These are phyloP conservation scores for Leptatherina wallacei DNA, from an alignment of 2,797 vertebrate species.

Conservation along the genomic window DNA sequence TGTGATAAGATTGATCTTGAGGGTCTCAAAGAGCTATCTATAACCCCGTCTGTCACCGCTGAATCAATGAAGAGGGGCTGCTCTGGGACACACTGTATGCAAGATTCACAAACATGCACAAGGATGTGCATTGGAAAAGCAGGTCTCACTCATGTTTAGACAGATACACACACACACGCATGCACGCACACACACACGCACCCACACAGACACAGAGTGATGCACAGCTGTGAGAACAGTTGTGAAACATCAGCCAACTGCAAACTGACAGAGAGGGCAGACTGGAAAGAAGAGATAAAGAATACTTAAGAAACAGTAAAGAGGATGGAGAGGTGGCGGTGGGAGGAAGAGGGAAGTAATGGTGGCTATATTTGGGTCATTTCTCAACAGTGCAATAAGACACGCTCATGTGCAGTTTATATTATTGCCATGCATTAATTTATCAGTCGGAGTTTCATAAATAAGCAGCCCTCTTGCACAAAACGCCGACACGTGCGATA, in stretches of 20 bases:
- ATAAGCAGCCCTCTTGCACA: too few species aligned
- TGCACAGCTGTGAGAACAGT: constrained; percentile 70
- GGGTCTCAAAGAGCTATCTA: constrained; percentile 66
- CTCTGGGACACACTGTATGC: constrained; percentile 38
- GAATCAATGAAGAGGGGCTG: constrained; percentile 65
- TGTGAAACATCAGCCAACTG: constrained; percentile 53
- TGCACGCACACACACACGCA: constrained; percentile 33
- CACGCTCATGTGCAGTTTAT: background rate
- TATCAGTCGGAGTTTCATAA: background rate
- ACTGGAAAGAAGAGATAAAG: constrained; percentile 73
- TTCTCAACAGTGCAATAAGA: background rate
- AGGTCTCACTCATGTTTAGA: background rate
- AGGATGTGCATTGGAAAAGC: background rate
- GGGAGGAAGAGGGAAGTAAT: background rate
- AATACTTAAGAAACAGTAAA: constrained; percentile 58
- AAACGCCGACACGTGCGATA: background rate
- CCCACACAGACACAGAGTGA: constrained; percentile 23
- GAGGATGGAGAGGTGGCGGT: constrained; percentile 46
- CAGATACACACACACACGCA: constrained; percentile 20
- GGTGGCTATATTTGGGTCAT: background rate
- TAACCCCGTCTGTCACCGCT: constrained; percentile 57
- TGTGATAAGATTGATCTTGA: constrained; percentile 65
- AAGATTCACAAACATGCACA: constrained; percentile 7
- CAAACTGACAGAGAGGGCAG: constrained; percentile 70
- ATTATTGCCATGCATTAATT: background rate